Evolutionary conservation across 1,140 invertebrate species (phyloP), one percentile per base, ranked within the genome.

Genomic region (Wasmannia auropunctata): DNA sequence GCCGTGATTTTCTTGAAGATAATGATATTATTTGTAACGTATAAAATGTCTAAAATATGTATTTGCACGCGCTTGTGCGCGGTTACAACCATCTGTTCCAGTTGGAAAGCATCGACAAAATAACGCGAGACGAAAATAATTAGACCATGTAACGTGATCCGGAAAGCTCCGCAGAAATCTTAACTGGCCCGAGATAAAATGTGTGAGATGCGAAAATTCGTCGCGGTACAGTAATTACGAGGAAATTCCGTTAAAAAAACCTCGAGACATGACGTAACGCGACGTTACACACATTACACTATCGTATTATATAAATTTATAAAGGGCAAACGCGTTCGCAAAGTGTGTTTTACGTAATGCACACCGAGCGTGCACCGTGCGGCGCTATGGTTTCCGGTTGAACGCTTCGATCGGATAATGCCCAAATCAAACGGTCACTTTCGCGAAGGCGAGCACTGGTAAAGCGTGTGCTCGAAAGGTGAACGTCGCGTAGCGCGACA

Each of bases 221-320:
- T 80, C 63, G 37, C 49, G 65, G 34, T 70, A 31, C 65, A 58
- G 51, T 72, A 72, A 70, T 81, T 72, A 51, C 51, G 79, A 72
- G 79, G 14, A 81, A 81, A 81, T 69, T 56, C 19, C 51, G 25
- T 22, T 84, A 28, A 75, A 88, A n/a, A n/a, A n/a, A n/a, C n/a
- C n/a, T n/a, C 37, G 3, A 25, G 40, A 37, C 31, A 22, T 58
- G 43, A 14, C 62, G 75, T 43, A 87, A 85, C 74, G 37, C 40
- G 34, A 75, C 62, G 65, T 87, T 56, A 87, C 31, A n/a, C 70
- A 56, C 49, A 76, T 76, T 76, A 60, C 10, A 43, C 67, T n/a
- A 46, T 51, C 19, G 60, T 19, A 86, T 89, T 88, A 77, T 77
- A 63, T 79, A 79, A 88, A 88, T 89, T 81, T 86, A 77, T 85